Conservation (phyloP, 2,113 vertebrate species). For the Solea solea region DNA sequence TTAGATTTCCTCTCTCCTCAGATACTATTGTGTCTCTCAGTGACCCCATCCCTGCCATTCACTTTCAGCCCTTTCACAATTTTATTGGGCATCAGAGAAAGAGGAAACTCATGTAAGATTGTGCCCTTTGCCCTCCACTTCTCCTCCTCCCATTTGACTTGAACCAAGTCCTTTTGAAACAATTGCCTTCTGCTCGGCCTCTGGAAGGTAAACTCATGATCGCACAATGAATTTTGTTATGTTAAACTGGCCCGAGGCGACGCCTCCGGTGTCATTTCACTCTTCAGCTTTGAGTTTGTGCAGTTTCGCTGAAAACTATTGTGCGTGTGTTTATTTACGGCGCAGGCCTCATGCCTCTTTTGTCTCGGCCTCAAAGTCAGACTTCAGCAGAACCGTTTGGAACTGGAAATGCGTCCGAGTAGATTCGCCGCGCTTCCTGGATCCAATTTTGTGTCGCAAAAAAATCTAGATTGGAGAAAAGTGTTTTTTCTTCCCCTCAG, state of each 20-base stretch:
- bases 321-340: slow-evolving; percentile 36
- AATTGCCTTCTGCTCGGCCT: slow-evolving; percentile 49
- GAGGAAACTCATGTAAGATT: slow-evolving; percentile 75
- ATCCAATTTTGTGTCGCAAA: slow-evolving; percentile 17
- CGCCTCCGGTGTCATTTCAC: slow-evolving; percentile 16
- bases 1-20: slow-evolving; percentile 78
- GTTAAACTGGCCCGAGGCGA: slow-evolving; percentile 39
- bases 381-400: slow-evolving; percentile 16
- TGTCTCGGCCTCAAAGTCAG: neutral
- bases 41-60: slow-evolving; percentile 75
- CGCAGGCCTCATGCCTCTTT: slow-evolving; percentile 15
- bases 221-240: slow-evolving; percentile 49
- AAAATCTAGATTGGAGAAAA: slow-evolving; percentile 38
- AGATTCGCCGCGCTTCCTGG: slow-evolving; percentile 29
- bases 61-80: slow-evolving; percentile 73
- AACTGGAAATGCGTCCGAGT: slow-evolving; percentile 25
- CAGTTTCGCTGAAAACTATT: slow-evolving; percentile 18
- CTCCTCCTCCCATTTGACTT: slow-evolving; percentile 64
- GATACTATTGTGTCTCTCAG: slow-evolving; percentile 53
- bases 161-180: slow-evolving; percentile 51
- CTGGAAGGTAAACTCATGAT: slow-evolving; percentile 41
- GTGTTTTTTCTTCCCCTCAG: slow-evolving; percentile 20
- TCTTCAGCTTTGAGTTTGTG: slow-evolving; percentile 9
- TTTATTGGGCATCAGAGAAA: slow-evolving; percentile 75
- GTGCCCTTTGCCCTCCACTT: slow-evolving; percentile 69